These are phyloP conservation scores for Octomys mimax DNA, from an alignment of 2,797 vertebrate species.

Conservation along the genomic window DNA sequence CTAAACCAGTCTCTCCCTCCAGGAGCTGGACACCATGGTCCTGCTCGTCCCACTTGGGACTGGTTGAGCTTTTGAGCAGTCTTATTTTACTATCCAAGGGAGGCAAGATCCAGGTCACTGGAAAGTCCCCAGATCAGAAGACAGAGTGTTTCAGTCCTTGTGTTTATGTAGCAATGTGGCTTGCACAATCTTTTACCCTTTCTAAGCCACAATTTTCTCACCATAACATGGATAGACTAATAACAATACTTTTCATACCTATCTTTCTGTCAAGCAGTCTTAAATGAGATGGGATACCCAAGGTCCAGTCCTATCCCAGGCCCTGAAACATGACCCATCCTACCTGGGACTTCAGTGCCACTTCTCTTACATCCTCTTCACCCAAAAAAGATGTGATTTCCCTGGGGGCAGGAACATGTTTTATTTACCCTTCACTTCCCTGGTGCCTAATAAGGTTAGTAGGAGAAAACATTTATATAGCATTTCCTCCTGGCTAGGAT, in stretches of 20 bases:
- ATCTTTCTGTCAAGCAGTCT: background rate
- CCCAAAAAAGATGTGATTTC: background rate
- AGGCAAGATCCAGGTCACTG: background rate
- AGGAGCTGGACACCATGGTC: background rate
- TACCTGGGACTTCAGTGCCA: background rate
- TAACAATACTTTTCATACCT: background rate
- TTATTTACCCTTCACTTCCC: conserved; percentile 8
- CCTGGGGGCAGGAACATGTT: background rate
- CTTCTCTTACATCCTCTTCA: background rate
- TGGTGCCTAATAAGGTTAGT: conserved; percentile 4
- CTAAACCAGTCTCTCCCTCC: background rate
- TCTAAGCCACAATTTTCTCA: conserved; percentile 12
- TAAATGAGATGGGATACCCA: background rate
- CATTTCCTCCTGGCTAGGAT: background rate
- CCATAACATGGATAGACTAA: background rate
- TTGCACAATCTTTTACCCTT: background rate
- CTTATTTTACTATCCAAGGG: background rate
- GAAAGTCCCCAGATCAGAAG: background rate
- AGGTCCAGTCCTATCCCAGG: background rate
- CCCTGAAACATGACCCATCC: background rate
- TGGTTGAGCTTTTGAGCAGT: background rate
- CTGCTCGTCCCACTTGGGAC: background rate
- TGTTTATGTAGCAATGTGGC: background rate
- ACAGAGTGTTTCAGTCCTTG: background rate
- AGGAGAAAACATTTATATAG: background rate